phyloP scores from a whole-genome alignment of 2,797 vertebrate genomes.

The Forpus xanthops region DNA sequence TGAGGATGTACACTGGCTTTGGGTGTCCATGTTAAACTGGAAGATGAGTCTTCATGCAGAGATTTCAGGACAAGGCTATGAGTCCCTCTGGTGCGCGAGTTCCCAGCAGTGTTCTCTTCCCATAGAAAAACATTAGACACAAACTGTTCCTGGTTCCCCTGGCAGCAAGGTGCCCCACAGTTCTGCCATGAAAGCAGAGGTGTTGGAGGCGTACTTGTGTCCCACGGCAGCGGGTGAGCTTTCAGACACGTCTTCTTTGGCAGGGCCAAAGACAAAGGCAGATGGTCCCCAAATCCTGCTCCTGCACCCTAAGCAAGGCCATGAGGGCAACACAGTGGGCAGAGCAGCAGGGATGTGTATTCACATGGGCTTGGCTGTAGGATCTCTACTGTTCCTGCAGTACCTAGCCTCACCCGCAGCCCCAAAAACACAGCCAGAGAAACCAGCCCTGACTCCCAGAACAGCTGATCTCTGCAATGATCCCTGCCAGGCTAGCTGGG shows the following conservation, averaged over 20 bases:
- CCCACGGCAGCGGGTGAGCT: fast-evolving
- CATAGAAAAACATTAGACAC: not conserved
- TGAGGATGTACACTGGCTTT: fast-evolving
- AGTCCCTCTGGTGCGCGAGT: fast-evolving
- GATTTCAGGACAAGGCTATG: not conserved
- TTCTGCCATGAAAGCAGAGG: not conserved
- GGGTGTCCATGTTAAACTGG: fast-evolving
- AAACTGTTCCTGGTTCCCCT: fast-evolving
- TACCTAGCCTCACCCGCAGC: not conserved
- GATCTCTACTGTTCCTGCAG: fast-evolving
- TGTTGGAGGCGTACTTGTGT: fast-evolving
- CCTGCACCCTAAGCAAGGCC: not conserved
- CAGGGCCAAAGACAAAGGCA: not conserved
- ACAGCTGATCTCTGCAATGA: not conserved
- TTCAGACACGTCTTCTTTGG: not conserved
- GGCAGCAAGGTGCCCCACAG: fast-evolving
- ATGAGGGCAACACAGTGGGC: fast-evolving
- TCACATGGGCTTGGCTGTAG: not conserved
- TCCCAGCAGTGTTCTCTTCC: not conserved
- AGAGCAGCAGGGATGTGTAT: not conserved
- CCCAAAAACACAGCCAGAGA: too few relatives aligned
- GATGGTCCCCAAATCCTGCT: not conserved
- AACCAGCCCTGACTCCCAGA: not conserved
- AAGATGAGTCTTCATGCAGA: fast-evolving
- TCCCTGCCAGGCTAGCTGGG: not conserved